Percentiles rank a stretch among this genome's conserved stretches.
phyloP scores from a whole-genome alignment of 2,888 invertebrate genomes.

The Aphidius colemani region DNA sequence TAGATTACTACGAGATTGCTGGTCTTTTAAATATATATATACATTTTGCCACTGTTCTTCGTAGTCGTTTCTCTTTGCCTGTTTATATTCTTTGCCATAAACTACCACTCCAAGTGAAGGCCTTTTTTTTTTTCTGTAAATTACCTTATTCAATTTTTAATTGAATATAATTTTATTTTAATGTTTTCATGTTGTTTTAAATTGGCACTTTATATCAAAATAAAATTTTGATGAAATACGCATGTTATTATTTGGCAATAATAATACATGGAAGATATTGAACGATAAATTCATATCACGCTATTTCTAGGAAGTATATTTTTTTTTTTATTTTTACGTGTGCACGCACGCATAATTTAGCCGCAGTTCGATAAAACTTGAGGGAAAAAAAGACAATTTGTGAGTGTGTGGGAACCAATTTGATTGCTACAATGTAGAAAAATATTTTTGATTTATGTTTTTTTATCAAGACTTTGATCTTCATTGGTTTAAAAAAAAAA shows the following conservation, averaged over 20 bases:
- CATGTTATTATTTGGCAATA: too few species aligned
- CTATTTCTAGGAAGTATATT: slow-evolving; percentile 53
- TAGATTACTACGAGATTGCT: slow-evolving; percentile 58
- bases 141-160: too few species aligned
- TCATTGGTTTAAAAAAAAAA: too few species aligned
- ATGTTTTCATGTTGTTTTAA: too few species aligned
- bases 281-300: slow-evolving; percentile 47
- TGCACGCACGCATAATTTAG: slow-evolving; percentile 30
- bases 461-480: too few species aligned
- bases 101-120: too few species aligned
- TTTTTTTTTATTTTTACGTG: slow-evolving; percentile 33
- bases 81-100: slow-evolving; percentile 13
- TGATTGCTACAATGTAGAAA: too few species aligned
- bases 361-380: slow-evolving; percentile 1
- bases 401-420: background rate
- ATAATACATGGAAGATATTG: slow-evolving; percentile 35
- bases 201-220: too few species aligned
- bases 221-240: too few species aligned
- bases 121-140: too few species aligned
- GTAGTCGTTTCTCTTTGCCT: background rate
- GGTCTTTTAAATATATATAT: slow-evolving; percentile 39
- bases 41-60: background rate
- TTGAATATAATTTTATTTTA: too few species aligned
- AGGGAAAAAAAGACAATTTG: background rate
- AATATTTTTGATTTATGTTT: too few species aligned